Base-by-base conservation (phyloP, 2,888 invertebrate genomes). In the Leptopilina myrica region DNA sequence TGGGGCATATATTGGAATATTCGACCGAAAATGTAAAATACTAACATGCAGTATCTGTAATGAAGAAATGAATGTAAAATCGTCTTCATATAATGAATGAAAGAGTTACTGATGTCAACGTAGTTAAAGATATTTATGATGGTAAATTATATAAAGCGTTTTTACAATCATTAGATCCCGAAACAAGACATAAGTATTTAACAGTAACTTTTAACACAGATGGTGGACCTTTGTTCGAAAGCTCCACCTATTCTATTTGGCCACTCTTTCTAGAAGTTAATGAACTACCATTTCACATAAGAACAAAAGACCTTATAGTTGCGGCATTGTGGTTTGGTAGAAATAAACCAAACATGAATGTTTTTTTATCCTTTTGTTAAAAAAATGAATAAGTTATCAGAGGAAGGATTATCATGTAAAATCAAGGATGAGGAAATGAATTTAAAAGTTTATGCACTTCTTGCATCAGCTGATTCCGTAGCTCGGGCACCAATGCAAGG, bases 291-390 rank as follows among this genome's bases (percentile, higher is more conserved):
- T 62, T 67, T 67, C n/a, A 80, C 53, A 62, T 67, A 11, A 56
- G 80, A n/a, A 62, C 62, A n/a, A 59, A 76, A 33, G 56, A 73
- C 67, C 53, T 77, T n/a, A 79, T 81, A 46, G 11, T 76, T 5
- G 59, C 76, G 46, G 78, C 64, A 0, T 46, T 82, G 4, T 82
- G 84, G 82, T 78, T 84, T 76, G 80, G 80, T 0, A 78, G 67
- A 56, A 73, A 80, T 40, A 80, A 83, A 46, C 81, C 80, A 62
- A 56, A 81, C n/a, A 83, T 84, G 81, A 79, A 49, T 9, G 62
- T 73, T 43, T 82, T 82, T 40, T 64, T 83, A 79, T 59, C 73
- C 76, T 7, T 81, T 46, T 46, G 46, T 81, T 64, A 67, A 4
- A 12, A 59, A 8, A n/a, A 20, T 76, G 80, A 73, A 81, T 53